phyloP scores from a whole-genome alignment of 2,797 vertebrate species.

The Rhinoraja longicauda region DNA sequence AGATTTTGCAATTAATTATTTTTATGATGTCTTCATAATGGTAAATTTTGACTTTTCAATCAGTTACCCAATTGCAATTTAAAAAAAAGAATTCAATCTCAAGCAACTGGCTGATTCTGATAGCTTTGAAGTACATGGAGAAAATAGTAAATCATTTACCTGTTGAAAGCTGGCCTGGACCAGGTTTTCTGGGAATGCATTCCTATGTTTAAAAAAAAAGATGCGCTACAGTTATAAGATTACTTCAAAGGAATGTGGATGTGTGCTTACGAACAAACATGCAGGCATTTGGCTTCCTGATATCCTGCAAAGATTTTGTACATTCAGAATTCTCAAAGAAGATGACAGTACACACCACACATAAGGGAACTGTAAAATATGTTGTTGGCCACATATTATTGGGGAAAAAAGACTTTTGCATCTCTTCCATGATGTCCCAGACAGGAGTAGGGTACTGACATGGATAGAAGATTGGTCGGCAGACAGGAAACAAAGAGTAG shows the following conservation, averaged over 20 bases:
- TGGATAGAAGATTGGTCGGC: too few species aligned
- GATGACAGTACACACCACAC: background rate
- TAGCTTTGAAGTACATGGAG: background rate
- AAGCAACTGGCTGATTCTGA: background rate
- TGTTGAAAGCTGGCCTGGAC: slow-evolving; percentile 97
- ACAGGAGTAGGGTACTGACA: too few species aligned
- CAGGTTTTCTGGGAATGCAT: slow-evolving; percentile 97
- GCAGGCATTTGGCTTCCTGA: background rate
- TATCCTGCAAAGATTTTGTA: background rate
- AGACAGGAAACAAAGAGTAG: too few species aligned
- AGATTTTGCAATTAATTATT: background rate
- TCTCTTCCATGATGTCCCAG: too few species aligned
- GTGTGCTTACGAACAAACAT: background rate
- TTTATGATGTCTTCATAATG: background rate
- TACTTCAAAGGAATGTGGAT: background rate
- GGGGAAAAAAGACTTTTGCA: too few species aligned
- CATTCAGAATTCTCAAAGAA: background rate
- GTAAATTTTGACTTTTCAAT: background rate
- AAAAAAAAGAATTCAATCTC: background rate
- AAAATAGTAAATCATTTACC: slow-evolving; percentile 59
- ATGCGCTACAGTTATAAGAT: slow-evolving; percentile 4
- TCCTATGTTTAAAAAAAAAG: slow-evolving; percentile 63
- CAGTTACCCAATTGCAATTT: background rate
- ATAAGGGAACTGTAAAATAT: too few species aligned
- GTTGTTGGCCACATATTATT: too few species aligned